Conservation (phyloP, 2,113 vertebrate genomes). For the Gadus chalcogrammus region DNA sequence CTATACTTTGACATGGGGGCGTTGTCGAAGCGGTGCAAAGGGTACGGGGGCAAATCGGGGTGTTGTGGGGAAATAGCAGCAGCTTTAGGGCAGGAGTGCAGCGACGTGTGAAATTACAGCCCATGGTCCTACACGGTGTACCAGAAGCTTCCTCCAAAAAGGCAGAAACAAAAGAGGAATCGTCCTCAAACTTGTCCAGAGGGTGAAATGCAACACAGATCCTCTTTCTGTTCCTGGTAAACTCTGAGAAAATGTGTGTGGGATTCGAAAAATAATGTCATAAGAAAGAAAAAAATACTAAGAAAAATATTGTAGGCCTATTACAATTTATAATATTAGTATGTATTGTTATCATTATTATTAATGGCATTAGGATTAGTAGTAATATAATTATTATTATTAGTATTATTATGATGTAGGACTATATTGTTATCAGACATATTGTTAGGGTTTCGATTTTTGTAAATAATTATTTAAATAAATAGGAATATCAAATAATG, state of each 20-base stretch:
- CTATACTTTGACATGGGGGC: slow-evolving; percentile 69
- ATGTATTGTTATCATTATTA: slow-evolving; percentile 1
- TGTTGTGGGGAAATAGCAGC: slow-evolving; percentile 90
- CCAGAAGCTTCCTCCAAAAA: slow-evolving; percentile 92
- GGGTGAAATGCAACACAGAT: slow-evolving; percentile 72
- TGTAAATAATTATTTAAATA: no score
- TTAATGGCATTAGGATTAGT: not conserved
- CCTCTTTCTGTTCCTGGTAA: slow-evolving; percentile 45
- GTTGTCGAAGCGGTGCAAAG: slow-evolving; percentile 78
- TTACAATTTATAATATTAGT: slow-evolving; percentile 26
- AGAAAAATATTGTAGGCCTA: not conserved
- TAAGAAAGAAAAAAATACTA: not conserved
- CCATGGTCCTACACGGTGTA: slow-evolving; percentile 99
- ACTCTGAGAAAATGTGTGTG: slow-evolving; percentile 22
- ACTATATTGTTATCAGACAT: not conserved
- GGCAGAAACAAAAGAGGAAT: slow-evolving; percentile 74
- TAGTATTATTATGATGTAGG: not conserved
- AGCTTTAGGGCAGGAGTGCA: slow-evolving; percentile 98
- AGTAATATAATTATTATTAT: not conserved
- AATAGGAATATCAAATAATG: not conserved
- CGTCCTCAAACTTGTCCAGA: slow-evolving; percentile 87
- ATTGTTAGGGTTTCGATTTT: not conserved
- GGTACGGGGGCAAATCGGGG: slow-evolving; percentile 85
- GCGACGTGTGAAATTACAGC: slow-evolving; percentile 99
- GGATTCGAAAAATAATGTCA: slow-evolving; percentile 2